phyloP scores from a whole-genome alignment of 2,797 vertebrate genomes.

The Podarcis siculus region DNA sequence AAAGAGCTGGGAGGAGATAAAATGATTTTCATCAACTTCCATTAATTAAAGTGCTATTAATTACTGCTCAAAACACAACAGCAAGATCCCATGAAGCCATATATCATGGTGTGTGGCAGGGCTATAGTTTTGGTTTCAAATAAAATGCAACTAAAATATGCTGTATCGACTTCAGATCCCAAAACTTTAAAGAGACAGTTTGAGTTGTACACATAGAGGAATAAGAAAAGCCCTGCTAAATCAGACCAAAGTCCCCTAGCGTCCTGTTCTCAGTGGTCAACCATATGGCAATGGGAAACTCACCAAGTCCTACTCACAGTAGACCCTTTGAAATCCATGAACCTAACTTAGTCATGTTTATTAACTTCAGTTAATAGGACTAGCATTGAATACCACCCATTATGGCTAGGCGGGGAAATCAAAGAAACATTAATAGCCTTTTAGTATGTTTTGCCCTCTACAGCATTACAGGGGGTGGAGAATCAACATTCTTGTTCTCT shows the following conservation, averaged over 20 bases:
- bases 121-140: neutral
- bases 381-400: no score
- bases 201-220: neutral
- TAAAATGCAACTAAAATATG: neutral
- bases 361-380: no score
- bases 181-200: neutral
- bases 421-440: no score
- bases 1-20: neutral
- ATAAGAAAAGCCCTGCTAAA: neutral
- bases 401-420: no score
- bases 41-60: conserved; percentile 17
- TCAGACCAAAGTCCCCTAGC: neutral
- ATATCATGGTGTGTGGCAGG: neutral
- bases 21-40: neutral
- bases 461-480: no score
- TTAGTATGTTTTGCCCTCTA: no score
- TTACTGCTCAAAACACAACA: neutral
- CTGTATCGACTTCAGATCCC: neutral
- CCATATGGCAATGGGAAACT: neutral
- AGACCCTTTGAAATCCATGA: no score
- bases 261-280: neutral
- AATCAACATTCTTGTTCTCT: neutral
- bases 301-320: neutral
- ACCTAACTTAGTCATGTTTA: no score
- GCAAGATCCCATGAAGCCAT: neutral